Conservation (phyloP, 2,888 invertebrate genomes). For the Melolontha melolontha region DNA sequence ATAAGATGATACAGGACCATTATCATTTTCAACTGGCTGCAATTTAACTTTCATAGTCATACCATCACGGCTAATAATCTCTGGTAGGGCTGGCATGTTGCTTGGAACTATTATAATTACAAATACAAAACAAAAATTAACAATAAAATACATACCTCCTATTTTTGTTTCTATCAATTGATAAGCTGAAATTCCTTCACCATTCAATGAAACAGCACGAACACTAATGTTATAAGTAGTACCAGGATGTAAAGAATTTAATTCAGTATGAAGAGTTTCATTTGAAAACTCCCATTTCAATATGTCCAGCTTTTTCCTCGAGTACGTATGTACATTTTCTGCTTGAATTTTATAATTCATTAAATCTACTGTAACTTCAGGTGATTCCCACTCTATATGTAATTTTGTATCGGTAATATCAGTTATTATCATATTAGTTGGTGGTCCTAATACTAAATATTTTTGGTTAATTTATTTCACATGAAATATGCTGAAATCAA, state of each 20-base stretch:
- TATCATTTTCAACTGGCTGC: constrained; percentile 76
- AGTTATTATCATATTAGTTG: constrained; percentile 70
- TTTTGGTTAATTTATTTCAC: not conserved
- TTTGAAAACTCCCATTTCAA: constrained; percentile 73
- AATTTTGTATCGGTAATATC: constrained; percentile 75
- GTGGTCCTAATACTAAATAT: constrained; percentile 75
- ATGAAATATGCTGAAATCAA: constrained; percentile 15
- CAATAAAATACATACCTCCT: constrained; percentile 64
- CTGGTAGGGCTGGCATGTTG: constrained; percentile 78
- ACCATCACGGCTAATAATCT: constrained; percentile 72
- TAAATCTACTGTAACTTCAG: constrained; percentile 69
- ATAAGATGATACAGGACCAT: constrained; percentile 83
- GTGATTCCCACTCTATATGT: constrained; percentile 71
- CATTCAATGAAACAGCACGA: constrained; percentile 73
- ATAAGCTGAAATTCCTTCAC: constrained; percentile 71
- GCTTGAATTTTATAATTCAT: constrained; percentile 71
- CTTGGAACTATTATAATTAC: constrained; percentile 66
- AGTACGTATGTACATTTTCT: constrained; percentile 70
- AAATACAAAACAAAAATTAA: constrained; percentile 40
- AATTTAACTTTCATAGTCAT: constrained; percentile 76
- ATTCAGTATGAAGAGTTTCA: constrained; percentile 69
- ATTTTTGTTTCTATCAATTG: constrained; percentile 77
- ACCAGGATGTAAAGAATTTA: constrained; percentile 78
- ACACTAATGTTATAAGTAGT: constrained; percentile 82
- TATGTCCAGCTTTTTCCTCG: constrained; percentile 66